Evolutionary conservation across 2,113 vertebrate species (phyloP), one percentile per base, ranked within the genome.

Genomic region (Morone saxatilis): DNA sequence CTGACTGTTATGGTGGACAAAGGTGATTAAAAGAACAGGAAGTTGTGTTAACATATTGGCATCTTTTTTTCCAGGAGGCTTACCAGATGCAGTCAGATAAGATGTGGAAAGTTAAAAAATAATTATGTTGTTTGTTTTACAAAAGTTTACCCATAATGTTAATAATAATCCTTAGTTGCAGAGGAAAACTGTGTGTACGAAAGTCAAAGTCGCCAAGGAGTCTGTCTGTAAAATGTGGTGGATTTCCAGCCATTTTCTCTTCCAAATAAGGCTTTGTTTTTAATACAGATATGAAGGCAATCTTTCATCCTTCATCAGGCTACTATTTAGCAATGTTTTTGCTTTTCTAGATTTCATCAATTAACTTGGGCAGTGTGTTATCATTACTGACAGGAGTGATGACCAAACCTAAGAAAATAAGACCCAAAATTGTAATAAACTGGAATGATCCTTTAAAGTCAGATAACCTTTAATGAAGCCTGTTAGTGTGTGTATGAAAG

Each of bases 401-500:
- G 11, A 10, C 43, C 43, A 45, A 45, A 45, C 12, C 9, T 43
- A n/a, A 71, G 22, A 51, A 73, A 78, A 65, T 54, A 68, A 54
- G n/a, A 20, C 69, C 17, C 41, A 48, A 67, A 47, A 54, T 31
- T 75, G 0, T 48, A 41, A 81, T 62, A 59, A 76, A 53, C 16
- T 53, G 7, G 10, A 72, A 38, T 2, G 1, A 51, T 51, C 36
- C 6, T 76, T 50, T 59, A 5, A 66, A 62, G 6, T 85, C 43
- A 53, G 75, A 59, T 63, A 22, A 60, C 25, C 53, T 73, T 63
- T 56, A 40, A 70, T 17, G 38, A 76, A 38, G 4, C 17, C 6
- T 78, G 50, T 76, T 9, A 78, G 41, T 71, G 16, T 75, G 45
- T 59, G 70, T 48, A 2, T 63, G n/a, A 61, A 51, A 67, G 48